Base-by-base conservation (phyloP, 1,140 invertebrate species). In the Micrasema minimum region DNA sequence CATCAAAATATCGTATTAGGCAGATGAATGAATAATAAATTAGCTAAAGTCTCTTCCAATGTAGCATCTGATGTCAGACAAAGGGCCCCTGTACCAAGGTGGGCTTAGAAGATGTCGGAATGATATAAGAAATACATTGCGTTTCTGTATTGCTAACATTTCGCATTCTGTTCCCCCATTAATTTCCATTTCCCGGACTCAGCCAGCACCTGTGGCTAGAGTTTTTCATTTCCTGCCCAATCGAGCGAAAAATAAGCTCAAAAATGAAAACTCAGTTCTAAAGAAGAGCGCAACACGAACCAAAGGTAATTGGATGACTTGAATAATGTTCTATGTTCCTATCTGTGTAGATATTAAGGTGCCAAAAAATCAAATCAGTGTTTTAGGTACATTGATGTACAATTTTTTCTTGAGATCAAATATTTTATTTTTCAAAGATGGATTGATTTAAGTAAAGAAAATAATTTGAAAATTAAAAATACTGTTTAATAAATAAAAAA, bases 161-260 rank as follows among this genome's bases (percentile, higher is more conserved):
- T 68, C 37, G 37, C 66, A 68, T 68, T 55, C 41, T n/a, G 51
- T 55, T n/a, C 31, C 23, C 51, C 41, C 67, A 69, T 61, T 61
- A 43, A 46, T 69, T 43, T 31, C 53, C 53, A 69, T 43, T 38
- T 37, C 18, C 26, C 41, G 12, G 22, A 22, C 38, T 37, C 37
- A 45, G n/a, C 46, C 57, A 37, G 20, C 67, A 69, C 67, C 67
- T 69, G 67, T 48, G 67, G 22, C 67, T 50, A 48, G 43, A 38
- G 55, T 59, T 59, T 59, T 38, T 14, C 37, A 59, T 59, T 59
- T 38, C 22, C 37, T 38, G 10, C 37, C 20, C 48, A 51, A 51
- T 51, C 20, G 16, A 23, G 55, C 55, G 38, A 41, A 59, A 55
- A 59, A 59, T 59, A 20, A 22, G 55, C 55, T 41, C 37, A 20